A percentile compares a stretch with the other conserved stretches of the same genome.
phyloP scores from a whole-genome alignment of 2,888 invertebrate genomes.

The Hydropsyche betteni region DNA sequence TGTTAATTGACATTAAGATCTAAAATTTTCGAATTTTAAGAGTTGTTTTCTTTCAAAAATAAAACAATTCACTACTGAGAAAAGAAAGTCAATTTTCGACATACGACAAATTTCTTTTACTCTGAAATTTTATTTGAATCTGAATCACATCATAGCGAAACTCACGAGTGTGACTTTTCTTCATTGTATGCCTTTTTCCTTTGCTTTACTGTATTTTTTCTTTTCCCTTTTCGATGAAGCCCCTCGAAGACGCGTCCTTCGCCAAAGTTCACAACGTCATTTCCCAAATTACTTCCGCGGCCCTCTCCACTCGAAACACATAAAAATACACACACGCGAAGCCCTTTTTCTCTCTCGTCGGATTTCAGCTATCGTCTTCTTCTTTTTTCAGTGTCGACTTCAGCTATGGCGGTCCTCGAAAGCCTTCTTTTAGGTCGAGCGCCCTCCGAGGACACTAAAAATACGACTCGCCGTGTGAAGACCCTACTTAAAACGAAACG shows the following conservation, averaged over 20 bases:
- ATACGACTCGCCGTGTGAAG: background rate
- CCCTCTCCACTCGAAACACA: background rate
- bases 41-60: too few species aligned
- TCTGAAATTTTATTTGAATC: too few species aligned
- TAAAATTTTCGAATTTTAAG: too few species aligned
- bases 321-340: slow-evolving; percentile 24
- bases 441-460: slow-evolving; percentile 13
- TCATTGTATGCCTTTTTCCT: background rate
- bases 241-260: slow-evolving; percentile 19
- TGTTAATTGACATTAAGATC: too few species aligned
- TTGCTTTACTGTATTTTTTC: background rate
- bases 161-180: too few species aligned
- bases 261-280: slow-evolving; percentile 44
- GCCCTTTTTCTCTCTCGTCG: background rate
- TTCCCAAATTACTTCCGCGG: slow-evolving; percentile 45
- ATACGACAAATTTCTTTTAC: too few species aligned
- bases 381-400: background rate
- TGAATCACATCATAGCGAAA: too few species aligned
- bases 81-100: too few species aligned
- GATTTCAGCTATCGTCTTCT: background rate
- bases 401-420: background rate
- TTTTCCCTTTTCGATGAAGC: background rate
- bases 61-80: too few species aligned
- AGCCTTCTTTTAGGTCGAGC: background rate
- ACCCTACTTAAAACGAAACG: slow-evolving; percentile 2